Percentiles rank a stretch among this genome's conserved stretches.
phyloP scores from a whole-genome alignment of 2,888 invertebrate species.

The Perizoma affinitatum region DNA sequence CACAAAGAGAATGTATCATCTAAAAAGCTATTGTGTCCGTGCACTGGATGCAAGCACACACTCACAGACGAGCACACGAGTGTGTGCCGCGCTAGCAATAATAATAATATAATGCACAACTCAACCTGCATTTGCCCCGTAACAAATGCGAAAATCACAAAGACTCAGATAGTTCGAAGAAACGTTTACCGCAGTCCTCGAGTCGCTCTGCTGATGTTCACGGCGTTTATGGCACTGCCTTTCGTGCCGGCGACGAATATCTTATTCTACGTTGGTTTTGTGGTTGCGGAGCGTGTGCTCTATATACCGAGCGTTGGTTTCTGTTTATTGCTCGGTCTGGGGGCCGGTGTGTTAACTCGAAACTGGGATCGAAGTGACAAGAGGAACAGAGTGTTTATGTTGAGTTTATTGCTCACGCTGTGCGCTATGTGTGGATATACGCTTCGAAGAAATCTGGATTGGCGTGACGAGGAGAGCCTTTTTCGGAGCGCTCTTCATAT shows the following conservation, averaged over 20 bases:
- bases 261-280: conserved; percentile 99
- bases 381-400: conserved; percentile 70
- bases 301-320: conserved; percentile 98
- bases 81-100: conserved; percentile 88
- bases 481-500: conserved; percentile 95
- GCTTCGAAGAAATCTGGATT: conserved; percentile 92
- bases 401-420: conserved; percentile 83
- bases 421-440: conserved; percentile 91
- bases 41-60: conserved; percentile 88
- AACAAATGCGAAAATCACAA: conserved; percentile 60
- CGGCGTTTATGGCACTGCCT: conserved; percentile 93
- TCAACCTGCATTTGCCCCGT: conserved; percentile 76
- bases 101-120: conserved; percentile 85
- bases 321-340: conserved; percentile 93
- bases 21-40: conserved; percentile 79
- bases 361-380: conserved; percentile 73
- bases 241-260: conserved; percentile 98
- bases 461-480: conserved; percentile 96
- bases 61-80: conserved; percentile 87
- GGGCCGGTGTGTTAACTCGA: conserved; percentile 80
- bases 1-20: conserved; percentile 69
- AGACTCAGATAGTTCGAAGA: conserved; percentile 56
- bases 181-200: conserved; percentile 69
- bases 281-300: conserved; percentile 97
- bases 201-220: conserved; percentile 84